Conservation (phyloP, 2,113 vertebrate genomes). For the Nothoprocta pentlandii region DNA sequence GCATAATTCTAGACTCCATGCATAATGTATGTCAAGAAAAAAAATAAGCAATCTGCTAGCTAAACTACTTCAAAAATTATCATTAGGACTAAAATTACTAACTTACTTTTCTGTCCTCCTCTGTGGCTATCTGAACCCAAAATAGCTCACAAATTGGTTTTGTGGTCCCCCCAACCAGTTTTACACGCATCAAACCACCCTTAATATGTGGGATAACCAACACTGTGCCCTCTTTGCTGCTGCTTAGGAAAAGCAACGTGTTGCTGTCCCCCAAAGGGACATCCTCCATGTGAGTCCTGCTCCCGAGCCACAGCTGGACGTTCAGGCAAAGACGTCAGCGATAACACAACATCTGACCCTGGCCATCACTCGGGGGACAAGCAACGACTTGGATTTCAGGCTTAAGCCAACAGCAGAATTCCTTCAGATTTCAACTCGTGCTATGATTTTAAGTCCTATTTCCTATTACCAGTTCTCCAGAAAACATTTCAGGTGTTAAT, state of each 20-base stretch:
- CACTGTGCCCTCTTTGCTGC: background rate
- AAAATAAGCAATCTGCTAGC: background rate
- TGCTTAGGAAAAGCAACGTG: background rate
- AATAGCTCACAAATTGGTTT: background rate
- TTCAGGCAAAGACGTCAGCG: background rate
- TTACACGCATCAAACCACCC: background rate
- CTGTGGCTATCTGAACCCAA: background rate
- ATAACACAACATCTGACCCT: background rate
- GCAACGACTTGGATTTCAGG: background rate
- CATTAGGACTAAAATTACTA: background rate
- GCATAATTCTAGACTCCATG: background rate
- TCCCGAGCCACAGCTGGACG: background rate
- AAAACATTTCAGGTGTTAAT: background rate
- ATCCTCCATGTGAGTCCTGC: background rate
- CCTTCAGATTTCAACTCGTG: background rate
- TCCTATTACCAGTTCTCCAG: background rate
- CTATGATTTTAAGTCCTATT: background rate
- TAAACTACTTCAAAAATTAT: background rate
- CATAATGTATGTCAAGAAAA: background rate
- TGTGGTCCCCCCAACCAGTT: background rate
- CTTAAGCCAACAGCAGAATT: background rate
- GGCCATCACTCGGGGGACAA: background rate
- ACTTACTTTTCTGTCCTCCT: background rate
- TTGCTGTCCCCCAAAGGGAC: background rate
- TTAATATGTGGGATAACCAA: background rate